A percentile compares a stretch with the other conserved stretches of the same genome.
These are phyloP conservation scores for Drosophila funebris DNA, from an alignment of 1,140 invertebrate species.

Conservation along the genomic window DNA sequence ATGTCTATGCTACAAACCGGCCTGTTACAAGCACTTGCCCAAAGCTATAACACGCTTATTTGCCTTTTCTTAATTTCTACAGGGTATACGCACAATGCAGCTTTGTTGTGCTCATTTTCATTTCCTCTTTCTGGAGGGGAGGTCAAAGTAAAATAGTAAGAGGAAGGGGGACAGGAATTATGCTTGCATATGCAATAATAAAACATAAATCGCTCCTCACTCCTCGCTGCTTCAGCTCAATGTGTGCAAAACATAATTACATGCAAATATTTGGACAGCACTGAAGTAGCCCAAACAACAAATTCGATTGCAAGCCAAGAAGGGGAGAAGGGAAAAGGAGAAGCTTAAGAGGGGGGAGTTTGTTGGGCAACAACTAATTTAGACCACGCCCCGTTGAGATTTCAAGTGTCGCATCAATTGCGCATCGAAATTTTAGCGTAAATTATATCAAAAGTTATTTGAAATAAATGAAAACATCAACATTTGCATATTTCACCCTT, in stretches of 20 bases:
- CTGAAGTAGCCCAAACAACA: not conserved
- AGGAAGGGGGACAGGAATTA: conserved; percentile 31
- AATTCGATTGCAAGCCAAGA: not conserved
- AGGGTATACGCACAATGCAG: conserved; percentile 10
- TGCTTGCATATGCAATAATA: conserved; percentile 45
- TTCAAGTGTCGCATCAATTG: conserved; percentile 72
- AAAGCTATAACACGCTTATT: too few species aligned
- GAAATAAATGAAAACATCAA: not conserved
- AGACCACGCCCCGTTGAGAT: conserved; percentile 58
- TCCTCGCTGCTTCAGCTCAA: conserved; percentile 23
- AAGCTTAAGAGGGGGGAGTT: conserved; percentile 7
- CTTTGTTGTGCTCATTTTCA: conserved; percentile 28
- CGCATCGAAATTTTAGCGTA: conserved; percentile 69
- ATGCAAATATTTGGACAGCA: conserved; percentile 63
- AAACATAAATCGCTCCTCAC: conserved; percentile 27
- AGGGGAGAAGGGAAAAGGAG: not conserved
- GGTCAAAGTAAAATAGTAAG: too few species aligned
- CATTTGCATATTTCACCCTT: not conserved
- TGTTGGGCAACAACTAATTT: conserved; percentile 43
- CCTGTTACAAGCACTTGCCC: too few species aligned
- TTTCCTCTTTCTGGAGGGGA: conserved; percentile 5
- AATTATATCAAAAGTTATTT: conserved; percentile 53
- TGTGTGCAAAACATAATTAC: conserved; percentile 71
- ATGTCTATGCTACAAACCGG: too few species aligned
- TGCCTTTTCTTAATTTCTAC: not conserved